Base-by-base conservation (phyloP, 2,888 invertebrate species). In the Diloba caeruleocephala region DNA sequence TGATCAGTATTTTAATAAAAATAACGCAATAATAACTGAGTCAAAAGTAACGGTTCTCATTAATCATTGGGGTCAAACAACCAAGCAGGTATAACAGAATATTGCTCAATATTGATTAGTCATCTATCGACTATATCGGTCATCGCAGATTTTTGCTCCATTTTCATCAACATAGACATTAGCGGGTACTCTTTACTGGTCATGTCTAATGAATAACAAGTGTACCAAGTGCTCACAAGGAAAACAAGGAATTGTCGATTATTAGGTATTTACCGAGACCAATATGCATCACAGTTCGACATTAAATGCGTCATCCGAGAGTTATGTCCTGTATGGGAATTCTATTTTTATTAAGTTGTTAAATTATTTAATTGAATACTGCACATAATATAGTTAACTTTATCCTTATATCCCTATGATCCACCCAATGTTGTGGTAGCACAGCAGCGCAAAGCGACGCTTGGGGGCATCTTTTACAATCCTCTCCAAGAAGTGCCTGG, bases 41-140 rank as follows among this genome's bases (percentile, higher is more conserved):
- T 87, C 84, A 87, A 85, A 81, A 80, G 69, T 92, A 93, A 92
- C 92, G 92, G 92, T 88, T 65, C 78, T 83, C 85, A 84, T 92
- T 93, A 91, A 90, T 90, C 89, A 92, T 91, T 83, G 86, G 81
- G 92, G 92, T 87, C 88, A 87, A 82, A 85, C 80, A 79, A 68
- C 78, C 78, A 78, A 81, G 78, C 79, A 81, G 77, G 78, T 82
- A 76, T 77, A 77, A 71, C 72, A 57, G 78, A 82, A 84, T 84
- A 84, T 85, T 84, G 85, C 83, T 77, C 73, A 79, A 79, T 81
- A 83, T 76, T 79, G 84, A 85, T 86, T 87, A 81, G 84, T 90
- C 90, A 89, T 86, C 78, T 74, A 73, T 61, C 67, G 71, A 76
- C 74, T 78, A 67, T 71, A 62, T 56, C 63, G 60, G 70, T 51